These are phyloP conservation scores for Seriola rivoliana DNA, from an alignment of 2,113 vertebrate genomes.

Conservation along the genomic window DNA sequence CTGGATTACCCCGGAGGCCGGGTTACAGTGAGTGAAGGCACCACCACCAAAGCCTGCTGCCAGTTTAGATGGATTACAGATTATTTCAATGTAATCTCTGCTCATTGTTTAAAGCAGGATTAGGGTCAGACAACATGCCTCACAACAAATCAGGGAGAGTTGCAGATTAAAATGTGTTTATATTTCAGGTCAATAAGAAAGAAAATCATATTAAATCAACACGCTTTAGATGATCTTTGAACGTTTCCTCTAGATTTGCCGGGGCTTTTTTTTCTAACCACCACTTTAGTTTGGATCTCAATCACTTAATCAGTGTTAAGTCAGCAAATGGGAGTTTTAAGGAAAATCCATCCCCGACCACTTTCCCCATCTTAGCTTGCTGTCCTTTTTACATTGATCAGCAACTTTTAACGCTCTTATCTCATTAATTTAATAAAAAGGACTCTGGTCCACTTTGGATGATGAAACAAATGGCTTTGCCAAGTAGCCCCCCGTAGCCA, in stretches of 20 bases:
- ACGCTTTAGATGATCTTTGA: not conserved
- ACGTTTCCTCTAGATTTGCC: not conserved
- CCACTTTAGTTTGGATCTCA: constrained; percentile 21
- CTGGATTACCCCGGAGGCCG: constrained; percentile 28
- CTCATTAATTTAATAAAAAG: constrained; percentile 66
- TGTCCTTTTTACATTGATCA: constrained; percentile 65
- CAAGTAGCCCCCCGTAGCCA: constrained; percentile 40
- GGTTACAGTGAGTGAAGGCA: constrained; percentile 25
- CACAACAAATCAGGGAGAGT: constrained; percentile 26
- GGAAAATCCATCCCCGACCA: constrained; percentile 38
- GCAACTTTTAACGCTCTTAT: constrained; percentile 73
- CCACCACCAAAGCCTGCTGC: constrained; percentile 37
- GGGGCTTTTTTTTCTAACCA: constrained; percentile 34
- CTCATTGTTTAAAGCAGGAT: constrained; percentile 65
- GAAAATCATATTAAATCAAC: not conserved
- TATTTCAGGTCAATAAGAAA: constrained; percentile 11
- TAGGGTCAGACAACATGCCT: constrained; percentile 45
- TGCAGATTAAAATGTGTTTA: constrained; percentile 38
- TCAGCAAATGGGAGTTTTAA: constrained; percentile 64
- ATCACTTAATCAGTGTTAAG: constrained; percentile 41
- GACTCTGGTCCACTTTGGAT: constrained; percentile 70
- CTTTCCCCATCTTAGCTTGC: constrained; percentile 45
- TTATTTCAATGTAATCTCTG: constrained; percentile 68
- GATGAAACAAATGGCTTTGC: constrained; percentile 74
- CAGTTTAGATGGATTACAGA: constrained; percentile 73